Evolutionary conservation across 2,888 invertebrate genomes (phyloP), one percentile per base, ranked within the genome.

Genomic region (Cyaniris semiargus): DNA sequence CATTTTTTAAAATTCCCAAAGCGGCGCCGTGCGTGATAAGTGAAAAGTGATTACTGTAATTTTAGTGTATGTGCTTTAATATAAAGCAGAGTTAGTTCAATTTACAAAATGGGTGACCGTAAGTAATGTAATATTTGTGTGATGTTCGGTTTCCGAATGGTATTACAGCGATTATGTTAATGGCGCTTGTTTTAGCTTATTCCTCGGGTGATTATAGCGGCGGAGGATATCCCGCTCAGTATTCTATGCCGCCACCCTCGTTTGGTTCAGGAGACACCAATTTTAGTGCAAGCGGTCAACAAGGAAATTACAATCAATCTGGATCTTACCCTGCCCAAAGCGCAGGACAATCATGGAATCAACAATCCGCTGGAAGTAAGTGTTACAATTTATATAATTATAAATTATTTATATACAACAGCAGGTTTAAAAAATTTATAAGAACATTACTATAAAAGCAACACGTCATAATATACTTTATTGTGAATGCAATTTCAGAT

Each of bases 241-340:
- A 94, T 88, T 89, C 94, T 77, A 88, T 94, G 85, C 91, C 94
- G 81, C 91, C 94, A 77, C 91, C 94, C 74, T 83, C 91, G 76
- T 86, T 91, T 84, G 85, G 88, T 80, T 87, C 91, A 75, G 87
- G 90, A 75, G 94, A 92, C 80, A 94, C 86, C 81, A 92, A 84
- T 83, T 89, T 89, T 82, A 86, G 86, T 75, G 85, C 86, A 78
- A 85, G 84, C 70, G 82, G 81, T 76, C 91, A 83, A 79, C 86
- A 88, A 86, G 87, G 88, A 76, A 84, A 86, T 27, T 93, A 91
- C 81, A 87, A 86, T 80, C 91, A 88, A 85, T 74, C 74, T 53
- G 86, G 86, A 76, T 84, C 80, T 81, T 93, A 92, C 80, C 82
- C 86, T 79, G 86, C 83, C n/a, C 88, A 89, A 81, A 86, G 84